Percentiles rank a stretch among this genome's conserved stretches.
Conservation (phyloP, 2,113 vertebrate genomes). For the Monopterus albus region DNA sequence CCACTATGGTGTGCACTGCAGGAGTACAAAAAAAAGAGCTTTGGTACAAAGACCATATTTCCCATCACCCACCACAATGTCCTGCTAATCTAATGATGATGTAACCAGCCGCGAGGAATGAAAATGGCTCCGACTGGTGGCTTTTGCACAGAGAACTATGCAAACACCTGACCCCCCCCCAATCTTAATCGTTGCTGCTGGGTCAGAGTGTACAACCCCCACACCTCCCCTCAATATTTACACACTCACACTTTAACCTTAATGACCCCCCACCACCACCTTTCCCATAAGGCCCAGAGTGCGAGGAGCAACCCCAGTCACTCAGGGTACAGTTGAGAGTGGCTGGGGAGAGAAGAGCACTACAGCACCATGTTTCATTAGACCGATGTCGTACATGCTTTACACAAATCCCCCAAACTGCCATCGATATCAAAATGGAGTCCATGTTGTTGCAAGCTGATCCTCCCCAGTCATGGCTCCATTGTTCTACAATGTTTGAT, state of each 20-base stretch:
- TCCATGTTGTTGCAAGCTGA: slow-evolving; percentile 63
- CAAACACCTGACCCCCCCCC: slow-evolving; percentile 83
- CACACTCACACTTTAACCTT: slow-evolving; percentile 37
- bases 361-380: slow-evolving; percentile 50
- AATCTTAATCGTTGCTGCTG: slow-evolving; percentile 82
- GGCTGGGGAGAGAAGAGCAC: slow-evolving; percentile 64
- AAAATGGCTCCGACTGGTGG: slow-evolving; percentile 79
- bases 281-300: slow-evolving; percentile 8
- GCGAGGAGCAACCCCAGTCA: slow-evolving; percentile 50
- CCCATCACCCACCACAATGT: slow-evolving; percentile 59
- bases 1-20: slow-evolving; percentile 32
- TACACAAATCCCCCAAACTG: slow-evolving; percentile 74
- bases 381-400: slow-evolving; percentile 58
- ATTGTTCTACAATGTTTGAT: slow-evolving; percentile 69
- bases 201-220: slow-evolving; percentile 81
- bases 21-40: slow-evolving; percentile 25
- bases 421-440: slow-evolving; percentile 75
- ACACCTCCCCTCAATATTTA: slow-evolving; percentile 34
- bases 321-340: slow-evolving; percentile 66
- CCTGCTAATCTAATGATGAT: slow-evolving; percentile 74
- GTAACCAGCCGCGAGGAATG: slow-evolving; percentile 73
- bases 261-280: not conserved
- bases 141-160: slow-evolving; percentile 86
- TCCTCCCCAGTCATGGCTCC: slow-evolving; percentile 61
- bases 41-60: slow-evolving; percentile 62